phyloP scores from a whole-genome alignment of 2,888 invertebrate species.

The Ceraclea dissimilis region DNA sequence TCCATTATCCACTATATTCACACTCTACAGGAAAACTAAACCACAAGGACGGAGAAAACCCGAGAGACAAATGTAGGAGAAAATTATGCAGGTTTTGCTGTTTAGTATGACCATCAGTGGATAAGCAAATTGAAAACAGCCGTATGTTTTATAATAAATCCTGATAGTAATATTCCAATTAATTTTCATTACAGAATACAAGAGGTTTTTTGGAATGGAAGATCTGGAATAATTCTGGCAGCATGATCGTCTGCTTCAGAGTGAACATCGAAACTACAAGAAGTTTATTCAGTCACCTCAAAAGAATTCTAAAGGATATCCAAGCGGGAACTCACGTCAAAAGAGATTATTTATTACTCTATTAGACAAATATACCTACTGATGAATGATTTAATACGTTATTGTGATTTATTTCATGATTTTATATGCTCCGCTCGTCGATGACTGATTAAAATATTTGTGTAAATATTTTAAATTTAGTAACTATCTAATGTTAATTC shows the following conservation, averaged over 20 bases:
- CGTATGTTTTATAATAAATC: no score
- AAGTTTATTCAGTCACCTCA: background rate
- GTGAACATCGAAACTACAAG: background rate
- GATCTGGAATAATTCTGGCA: conserved; percentile 14
- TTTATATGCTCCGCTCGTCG: background rate
- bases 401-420: background rate
- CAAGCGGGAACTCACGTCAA: no score
- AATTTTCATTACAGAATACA: conserved; percentile 12
- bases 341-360: background rate
- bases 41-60: no score
- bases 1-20: no score
- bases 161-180: no score
- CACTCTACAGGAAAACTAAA: no score
- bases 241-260: conserved; percentile 8
- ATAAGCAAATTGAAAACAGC: no score
- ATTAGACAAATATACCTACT: background rate
- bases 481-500: no score
- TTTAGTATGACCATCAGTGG: no score
- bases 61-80: no score
- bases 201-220: conserved; percentile 20
- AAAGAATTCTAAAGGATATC: no score
- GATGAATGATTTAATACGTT: background rate
- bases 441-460: background rate
- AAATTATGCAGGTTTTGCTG: no score
- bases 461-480: background rate